Evolutionary conservation across 2,797 vertebrate genomes (phyloP).

Genomic region (Onychomys torridus): DNA sequence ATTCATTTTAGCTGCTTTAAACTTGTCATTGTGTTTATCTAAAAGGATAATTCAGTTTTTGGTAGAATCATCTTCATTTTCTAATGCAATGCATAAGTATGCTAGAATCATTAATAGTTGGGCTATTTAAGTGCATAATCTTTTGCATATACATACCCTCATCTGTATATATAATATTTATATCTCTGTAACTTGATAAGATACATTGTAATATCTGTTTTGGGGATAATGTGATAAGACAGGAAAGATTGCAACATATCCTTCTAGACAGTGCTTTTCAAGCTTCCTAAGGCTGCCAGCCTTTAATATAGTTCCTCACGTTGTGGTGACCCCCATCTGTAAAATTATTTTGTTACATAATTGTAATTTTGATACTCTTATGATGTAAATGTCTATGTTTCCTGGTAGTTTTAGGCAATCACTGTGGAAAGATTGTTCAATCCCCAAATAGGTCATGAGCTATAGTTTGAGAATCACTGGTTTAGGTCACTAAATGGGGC

Average conservation of each 20-base stretch:
- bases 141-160: not conserved
- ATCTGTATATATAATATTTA: not conserved
- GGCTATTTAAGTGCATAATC: not conserved
- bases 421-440: not conserved
- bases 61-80: conserved; percentile 45
- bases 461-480: not conserved
- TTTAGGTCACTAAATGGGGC: not conserved
- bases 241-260: not conserved
- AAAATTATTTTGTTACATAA: not conserved
- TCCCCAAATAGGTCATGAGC: not conserved
- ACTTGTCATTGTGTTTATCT: conserved; percentile 57
- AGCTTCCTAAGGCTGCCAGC: not conserved
- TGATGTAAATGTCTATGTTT: not conserved
- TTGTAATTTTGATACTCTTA: not conserved
- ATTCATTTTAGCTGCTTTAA: conserved; percentile 30
- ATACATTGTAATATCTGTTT: not conserved
- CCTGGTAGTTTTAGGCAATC: not conserved
- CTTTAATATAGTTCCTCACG: not conserved
- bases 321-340: not conserved
- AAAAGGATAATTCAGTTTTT: conserved; percentile 28
- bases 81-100: not conserved
- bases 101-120: not conserved
- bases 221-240: not conserved
- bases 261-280: not conserved
- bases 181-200: not conserved